Percentiles rank a stretch among this genome's conserved stretches.
phyloP scores from a whole-genome alignment of 2,888 invertebrate species.

The Erebia epiphron region DNA sequence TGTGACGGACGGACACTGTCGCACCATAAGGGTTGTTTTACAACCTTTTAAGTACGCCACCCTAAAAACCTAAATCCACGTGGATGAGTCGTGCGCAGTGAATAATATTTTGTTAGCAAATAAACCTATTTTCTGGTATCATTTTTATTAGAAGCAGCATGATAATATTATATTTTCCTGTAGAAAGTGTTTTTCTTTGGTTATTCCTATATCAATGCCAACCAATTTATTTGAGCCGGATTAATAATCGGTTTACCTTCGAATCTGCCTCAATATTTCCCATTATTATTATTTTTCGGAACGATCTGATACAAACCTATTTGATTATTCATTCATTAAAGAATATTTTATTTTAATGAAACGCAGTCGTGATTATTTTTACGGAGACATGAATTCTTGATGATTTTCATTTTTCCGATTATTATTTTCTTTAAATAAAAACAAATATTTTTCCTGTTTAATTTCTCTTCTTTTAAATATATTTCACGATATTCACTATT shows the following conservation, averaged over 20 bases:
- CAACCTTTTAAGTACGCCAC: too few relatives aligned
- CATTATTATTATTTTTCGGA: constrained; percentile 4
- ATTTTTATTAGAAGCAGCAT: not conserved
- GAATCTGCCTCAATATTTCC: constrained; percentile 5
- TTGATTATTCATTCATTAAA: constrained; percentile 11
- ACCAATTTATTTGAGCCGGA: constrained; percentile 11
- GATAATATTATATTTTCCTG: not conserved
- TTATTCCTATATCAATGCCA: constrained; percentile 1
- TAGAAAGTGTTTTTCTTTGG: not conserved
- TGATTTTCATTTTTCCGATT: not conserved
- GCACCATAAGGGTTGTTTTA: too few relatives aligned
- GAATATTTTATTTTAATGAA: constrained; percentile 10
- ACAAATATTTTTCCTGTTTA: too few relatives aligned
- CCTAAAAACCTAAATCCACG: too few relatives aligned
- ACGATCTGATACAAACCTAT: constrained; percentile 3
- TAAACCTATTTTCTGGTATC: too few relatives aligned
- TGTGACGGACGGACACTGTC: too few relatives aligned
- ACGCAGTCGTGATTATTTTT: constrained; percentile 10
- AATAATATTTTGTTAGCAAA: too few relatives aligned
- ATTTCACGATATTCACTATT: too few relatives aligned
- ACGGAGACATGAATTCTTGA: not conserved
- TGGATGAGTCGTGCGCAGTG: too few relatives aligned
- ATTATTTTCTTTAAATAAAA: too few relatives aligned
- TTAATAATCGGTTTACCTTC: constrained; percentile 14
- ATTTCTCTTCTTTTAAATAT: too few relatives aligned